Base-by-base conservation (phyloP, 2,888 invertebrate species). In the Julus scandinavius region DNA sequence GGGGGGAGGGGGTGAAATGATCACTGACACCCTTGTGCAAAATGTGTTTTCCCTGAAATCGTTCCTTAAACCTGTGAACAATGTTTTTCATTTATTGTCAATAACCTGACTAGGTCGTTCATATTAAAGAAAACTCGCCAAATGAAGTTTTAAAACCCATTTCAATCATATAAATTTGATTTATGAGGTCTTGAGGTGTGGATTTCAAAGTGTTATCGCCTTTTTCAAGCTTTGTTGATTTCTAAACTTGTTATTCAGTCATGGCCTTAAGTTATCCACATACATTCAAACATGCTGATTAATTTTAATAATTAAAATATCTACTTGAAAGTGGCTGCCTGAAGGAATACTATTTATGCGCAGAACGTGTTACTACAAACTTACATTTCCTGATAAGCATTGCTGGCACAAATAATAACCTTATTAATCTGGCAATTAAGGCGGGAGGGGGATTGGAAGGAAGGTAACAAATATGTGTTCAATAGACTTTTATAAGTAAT, bases 331-430 rank as follows among this genome's bases (percentile, higher is more conserved):
- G 29, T 29, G 29, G 5, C 72, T 72, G 29, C 29, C n/a, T n/a
- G n/a, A n/a, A 72, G 5, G 72, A 29, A 72, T 72, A 72, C 29
- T 72, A 72, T 72, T 72, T 72, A 72, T 72, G 72, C 72, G 9
- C 72, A 29, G 72, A 29, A 72, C 72, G 20, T 72, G 72, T 72
- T 72, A 72, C 29, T 72, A 29, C 29, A 72, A 72, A 72, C 72
- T 72, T 72, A 72, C 17, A 72, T 72, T 72, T 72, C 72, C 72
- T 72, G 72, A 72, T 72, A 72, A 72, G 72, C 72, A 29, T 72
- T 72, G 72, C 72, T 29, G 72, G 72, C n/a, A 72, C 72, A 72
- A 72, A 72, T 9, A 72, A 72, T 29, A 72, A 72, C 72, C 72
- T 72, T 72, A 72, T 72, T 72, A 72, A 49, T 29, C 72, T 72